Percentiles rank a stretch among this genome's conserved stretches.
These are phyloP conservation scores for Lineus longissimus DNA, from an alignment of 1,140 invertebrate species.

Conservation along the genomic window DNA sequence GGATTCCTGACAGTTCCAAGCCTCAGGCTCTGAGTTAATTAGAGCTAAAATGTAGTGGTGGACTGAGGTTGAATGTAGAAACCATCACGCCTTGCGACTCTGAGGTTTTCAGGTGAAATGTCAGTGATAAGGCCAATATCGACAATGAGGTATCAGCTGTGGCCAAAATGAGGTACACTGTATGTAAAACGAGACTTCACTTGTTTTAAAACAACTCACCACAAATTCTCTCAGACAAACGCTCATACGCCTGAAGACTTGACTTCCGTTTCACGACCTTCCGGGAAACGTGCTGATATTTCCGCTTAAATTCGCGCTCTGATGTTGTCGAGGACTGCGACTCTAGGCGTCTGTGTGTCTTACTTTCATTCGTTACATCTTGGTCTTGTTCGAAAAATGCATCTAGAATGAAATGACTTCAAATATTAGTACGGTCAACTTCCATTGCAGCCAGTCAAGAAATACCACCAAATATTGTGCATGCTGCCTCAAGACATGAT, in stretches of 20 bases:
- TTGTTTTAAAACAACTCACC: background rate
- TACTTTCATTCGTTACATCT: slow-evolving; percentile 11
- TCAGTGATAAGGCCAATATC: background rate
- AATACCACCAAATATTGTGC: too few relatives aligned
- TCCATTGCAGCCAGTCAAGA: too few relatives aligned
- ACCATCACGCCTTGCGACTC: background rate
- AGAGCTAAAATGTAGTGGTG: too few relatives aligned
- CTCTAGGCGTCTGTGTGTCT: slow-evolving; percentile 4
- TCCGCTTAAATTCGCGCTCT: slow-evolving; percentile 78
- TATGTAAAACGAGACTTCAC: background rate
- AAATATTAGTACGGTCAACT: too few relatives aligned
- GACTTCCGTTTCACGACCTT: slow-evolving; percentile 85
- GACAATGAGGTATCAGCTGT: background rate
- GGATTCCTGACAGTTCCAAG: background rate
- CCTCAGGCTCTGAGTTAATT: too few relatives aligned
- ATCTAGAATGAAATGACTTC: background rate
- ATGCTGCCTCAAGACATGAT: too few relatives aligned
- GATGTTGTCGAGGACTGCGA: slow-evolving; percentile 72
- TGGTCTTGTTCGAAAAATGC: slow-evolving; percentile 44
- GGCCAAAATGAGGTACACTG: background rate
- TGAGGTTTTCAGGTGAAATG: background rate
- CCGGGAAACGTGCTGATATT: slow-evolving; percentile 81
- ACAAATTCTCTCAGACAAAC: slow-evolving; percentile 73
- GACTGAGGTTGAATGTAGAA: too few relatives aligned
- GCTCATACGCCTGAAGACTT: slow-evolving; percentile 84